phyloP scores from a whole-genome alignment of 2,888 invertebrate species.

The Ichneumoninae sp. region DNA sequence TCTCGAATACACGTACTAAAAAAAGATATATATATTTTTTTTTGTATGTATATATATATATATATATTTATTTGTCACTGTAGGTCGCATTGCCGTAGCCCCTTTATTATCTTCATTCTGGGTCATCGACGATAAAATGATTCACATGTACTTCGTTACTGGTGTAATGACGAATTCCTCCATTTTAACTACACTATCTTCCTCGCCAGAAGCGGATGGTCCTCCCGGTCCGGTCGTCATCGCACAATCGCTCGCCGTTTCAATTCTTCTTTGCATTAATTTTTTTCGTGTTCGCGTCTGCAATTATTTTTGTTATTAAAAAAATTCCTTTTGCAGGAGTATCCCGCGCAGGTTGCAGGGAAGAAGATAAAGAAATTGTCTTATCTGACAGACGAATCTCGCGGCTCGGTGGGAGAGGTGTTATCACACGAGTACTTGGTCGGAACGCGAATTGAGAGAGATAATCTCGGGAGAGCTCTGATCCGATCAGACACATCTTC shows the following conservation, averaged over 20 bases:
- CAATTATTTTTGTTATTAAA: neutral
- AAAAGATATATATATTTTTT: neutral
- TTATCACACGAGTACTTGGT: constrained; percentile 22
- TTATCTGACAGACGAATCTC: constrained; percentile 51
- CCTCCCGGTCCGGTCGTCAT: neutral
- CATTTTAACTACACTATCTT: neutral
- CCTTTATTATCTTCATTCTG: constrained; percentile 41
- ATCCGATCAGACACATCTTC: neutral
- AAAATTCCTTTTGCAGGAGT: neutral
- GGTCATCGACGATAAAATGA: constrained; percentile 37
- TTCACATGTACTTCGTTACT: constrained; percentile 1
- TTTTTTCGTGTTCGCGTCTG: neutral
- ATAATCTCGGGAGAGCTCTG: neutral
- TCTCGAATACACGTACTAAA: neutral
- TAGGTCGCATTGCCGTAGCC: neutral
- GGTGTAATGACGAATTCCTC: neutral
- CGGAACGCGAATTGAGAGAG: neutral
- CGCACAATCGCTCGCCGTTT: neutral
- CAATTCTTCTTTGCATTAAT: neutral
- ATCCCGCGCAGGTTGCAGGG: neutral
- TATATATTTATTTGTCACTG: neutral
- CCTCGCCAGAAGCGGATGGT: neutral
- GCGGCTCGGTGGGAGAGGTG: constrained; percentile 13
- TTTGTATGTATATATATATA: neutral
- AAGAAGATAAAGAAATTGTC: constrained; percentile 21